phyloP scores from a whole-genome alignment of 2,888 invertebrate species.

The Conus canariensis region DNA sequence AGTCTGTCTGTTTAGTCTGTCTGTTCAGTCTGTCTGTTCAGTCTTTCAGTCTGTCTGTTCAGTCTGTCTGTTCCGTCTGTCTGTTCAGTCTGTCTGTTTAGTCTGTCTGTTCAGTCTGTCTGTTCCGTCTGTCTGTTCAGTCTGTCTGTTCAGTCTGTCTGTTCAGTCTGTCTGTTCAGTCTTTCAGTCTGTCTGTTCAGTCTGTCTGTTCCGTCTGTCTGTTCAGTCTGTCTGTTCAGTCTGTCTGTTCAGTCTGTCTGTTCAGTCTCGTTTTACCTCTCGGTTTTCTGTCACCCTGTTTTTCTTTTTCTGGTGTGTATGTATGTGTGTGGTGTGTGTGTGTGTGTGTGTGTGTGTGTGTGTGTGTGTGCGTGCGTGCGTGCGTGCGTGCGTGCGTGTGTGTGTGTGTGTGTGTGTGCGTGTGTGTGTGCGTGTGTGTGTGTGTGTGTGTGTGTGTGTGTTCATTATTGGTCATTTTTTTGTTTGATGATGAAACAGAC shows the following conservation, averaged over 20 bases:
- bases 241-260: not conserved
- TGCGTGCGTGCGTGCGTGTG: too few species aligned
- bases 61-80: too few species aligned
- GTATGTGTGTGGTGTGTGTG: slow-evolving; percentile 6
- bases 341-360: not conserved
- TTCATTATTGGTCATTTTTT: too few species aligned
- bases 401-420: too few species aligned
- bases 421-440: too few species aligned
- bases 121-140: not conserved
- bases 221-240: not conserved
- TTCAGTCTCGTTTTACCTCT: not conserved
- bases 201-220: not conserved
- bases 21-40: too few species aligned
- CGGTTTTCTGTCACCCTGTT: not conserved
- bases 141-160: not conserved
- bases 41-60: too few species aligned
- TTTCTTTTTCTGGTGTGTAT: not conserved
- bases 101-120: not conserved
- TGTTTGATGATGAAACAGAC: too few species aligned
- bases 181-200: not conserved
- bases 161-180: not conserved
- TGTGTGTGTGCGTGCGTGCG: not conserved
- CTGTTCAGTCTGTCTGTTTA: too few species aligned
- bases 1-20: too few species aligned
- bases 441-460: too few species aligned